A percentile compares a stretch with the other conserved stretches of the same genome.
Conservation (phyloP, 2,113 vertebrate genomes). For the Mionectes macconnelli region DNA sequence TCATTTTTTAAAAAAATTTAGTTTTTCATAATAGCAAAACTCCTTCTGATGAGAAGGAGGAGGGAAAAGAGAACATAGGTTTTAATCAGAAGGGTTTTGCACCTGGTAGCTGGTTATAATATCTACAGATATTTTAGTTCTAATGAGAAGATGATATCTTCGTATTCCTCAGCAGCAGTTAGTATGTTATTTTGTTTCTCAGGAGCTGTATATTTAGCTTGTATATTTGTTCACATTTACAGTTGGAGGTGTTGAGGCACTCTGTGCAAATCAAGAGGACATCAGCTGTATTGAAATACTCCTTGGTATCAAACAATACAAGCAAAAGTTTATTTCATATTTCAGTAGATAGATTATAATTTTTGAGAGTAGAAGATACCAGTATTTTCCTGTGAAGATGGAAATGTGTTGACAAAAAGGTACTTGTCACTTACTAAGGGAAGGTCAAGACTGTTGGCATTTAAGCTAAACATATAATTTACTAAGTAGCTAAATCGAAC, state of each 20-base stretch:
- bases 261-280: background rate
- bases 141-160: background rate
- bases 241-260: background rate
- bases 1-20: background rate
- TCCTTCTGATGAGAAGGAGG: background rate
- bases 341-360: background rate
- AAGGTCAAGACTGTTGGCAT: background rate
- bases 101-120: background rate
- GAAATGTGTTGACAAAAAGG: background rate
- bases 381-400: background rate
- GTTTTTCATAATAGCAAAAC: background rate
- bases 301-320: background rate
- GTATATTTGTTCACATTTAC: background rate
- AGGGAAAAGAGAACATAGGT: background rate
- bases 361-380: background rate
- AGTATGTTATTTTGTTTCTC: background rate
- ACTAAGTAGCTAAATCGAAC: background rate
- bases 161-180: background rate
- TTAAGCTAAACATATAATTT: background rate
- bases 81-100: background rate
- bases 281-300: background rate
- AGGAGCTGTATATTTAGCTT: background rate
- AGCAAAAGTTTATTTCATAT: background rate
- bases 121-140: background rate
- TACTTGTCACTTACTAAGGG: background rate